These are phyloP conservation scores for Rhyacophila evoluta DNA, from an alignment of 2,888 invertebrate genomes.

Conservation along the genomic window DNA sequence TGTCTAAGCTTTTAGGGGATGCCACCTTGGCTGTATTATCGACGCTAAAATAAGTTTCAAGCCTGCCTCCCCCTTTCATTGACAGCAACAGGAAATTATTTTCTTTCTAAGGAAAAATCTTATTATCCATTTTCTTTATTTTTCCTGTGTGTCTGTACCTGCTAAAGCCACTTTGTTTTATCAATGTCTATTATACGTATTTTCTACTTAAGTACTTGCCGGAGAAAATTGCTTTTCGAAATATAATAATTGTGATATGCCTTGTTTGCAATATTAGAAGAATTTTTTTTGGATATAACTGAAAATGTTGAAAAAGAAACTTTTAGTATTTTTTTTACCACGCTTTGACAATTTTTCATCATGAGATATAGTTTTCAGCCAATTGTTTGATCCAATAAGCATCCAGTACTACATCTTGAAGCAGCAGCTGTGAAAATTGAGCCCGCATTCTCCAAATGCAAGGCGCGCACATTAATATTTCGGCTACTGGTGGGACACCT, in stretches of 20 bases:
- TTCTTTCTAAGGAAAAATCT: constrained; percentile 46
- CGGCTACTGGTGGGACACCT: too few relatives aligned
- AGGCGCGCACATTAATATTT: too few relatives aligned
- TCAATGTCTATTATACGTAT: not conserved
- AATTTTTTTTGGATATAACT: too few relatives aligned
- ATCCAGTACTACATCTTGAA: too few relatives aligned
- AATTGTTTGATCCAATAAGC: too few relatives aligned
- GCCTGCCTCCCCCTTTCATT: constrained; percentile 31
- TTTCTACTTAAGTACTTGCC: not conserved
- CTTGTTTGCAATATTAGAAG: not conserved
- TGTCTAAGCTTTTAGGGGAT: not conserved
- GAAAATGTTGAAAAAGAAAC: too few relatives aligned
- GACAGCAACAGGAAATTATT: constrained; percentile 52
- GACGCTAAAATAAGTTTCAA: constrained; percentile 4
- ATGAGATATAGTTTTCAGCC: too few relatives aligned
- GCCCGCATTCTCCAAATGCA: too few relatives aligned
- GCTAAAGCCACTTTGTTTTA: constrained; percentile 37
- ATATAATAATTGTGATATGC: not conserved
- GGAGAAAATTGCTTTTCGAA: not conserved
- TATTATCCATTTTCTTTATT: constrained; percentile 46
- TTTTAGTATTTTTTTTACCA: too few relatives aligned
- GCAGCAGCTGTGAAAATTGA: too few relatives aligned
- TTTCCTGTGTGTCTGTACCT: constrained; percentile 39
- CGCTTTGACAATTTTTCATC: too few relatives aligned
- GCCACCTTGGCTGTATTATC: not conserved